Evolutionary conservation across 2,113 vertebrate genomes (phyloP).

Genomic region (Mesitornis unicolor): DNA sequence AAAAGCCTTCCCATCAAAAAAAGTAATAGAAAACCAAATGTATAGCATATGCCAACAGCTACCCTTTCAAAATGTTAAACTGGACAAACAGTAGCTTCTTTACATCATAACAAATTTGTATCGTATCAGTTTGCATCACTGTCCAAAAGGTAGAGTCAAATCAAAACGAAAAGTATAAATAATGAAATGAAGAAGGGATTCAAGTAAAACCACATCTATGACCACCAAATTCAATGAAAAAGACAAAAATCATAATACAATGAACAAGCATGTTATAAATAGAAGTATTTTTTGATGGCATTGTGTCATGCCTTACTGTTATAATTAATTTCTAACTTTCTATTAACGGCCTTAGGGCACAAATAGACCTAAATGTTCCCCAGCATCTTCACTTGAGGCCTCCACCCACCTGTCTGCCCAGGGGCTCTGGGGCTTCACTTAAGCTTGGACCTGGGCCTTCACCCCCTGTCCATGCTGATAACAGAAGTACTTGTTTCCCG

Average conservation of each 20-base stretch:
- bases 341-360: background rate
- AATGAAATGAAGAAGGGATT: background rate
- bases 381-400: background rate
- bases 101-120: background rate
- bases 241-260: background rate
- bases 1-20: background rate
- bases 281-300: background rate
- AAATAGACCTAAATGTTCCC: background rate
- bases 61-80: background rate
- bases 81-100: background rate
- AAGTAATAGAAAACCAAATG: background rate
- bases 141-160: background rate
- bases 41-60: background rate
- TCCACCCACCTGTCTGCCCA: background rate
- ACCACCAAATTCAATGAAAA: background rate
- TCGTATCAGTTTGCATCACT: background rate
- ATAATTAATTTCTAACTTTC: background rate
- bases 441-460: background rate
- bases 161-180: background rate
- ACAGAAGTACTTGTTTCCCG: background rate
- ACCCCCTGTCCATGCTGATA: background rate
- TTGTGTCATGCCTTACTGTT: background rate
- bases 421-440: background rate
- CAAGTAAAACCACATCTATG: background rate
- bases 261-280: background rate